A percentile compares a stretch with the other conserved stretches of the same genome.
These are phyloP conservation scores for Enteromius thamalakanensis DNA, from an alignment of 2,797 vertebrate species.

Conservation along the genomic window DNA sequence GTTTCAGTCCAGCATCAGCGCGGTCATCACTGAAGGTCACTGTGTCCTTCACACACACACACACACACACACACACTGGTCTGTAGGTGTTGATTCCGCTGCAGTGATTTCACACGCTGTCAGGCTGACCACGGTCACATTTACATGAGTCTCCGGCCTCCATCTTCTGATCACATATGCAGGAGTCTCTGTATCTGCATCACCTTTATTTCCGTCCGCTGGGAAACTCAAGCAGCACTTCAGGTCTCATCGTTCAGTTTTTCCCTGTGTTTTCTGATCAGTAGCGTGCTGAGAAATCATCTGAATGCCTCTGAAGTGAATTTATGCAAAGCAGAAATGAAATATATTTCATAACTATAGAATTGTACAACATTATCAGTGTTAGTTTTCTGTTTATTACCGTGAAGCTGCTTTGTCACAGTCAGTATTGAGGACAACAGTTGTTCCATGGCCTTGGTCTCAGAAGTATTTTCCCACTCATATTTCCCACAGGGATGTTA, in stretches of 20 bases:
- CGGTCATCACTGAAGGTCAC: not conserved
- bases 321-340: not conserved
- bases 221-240: not conserved
- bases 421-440: not conserved
- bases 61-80: not conserved
- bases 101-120: not conserved
- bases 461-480: not conserved
- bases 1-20: constrained; percentile 8
- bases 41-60: not conserved
- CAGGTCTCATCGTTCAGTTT: not conserved
- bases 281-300: not conserved
- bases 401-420: not conserved
- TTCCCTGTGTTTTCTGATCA: not conserved
- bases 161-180: not conserved
- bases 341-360: not conserved
- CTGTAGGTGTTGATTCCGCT: not conserved
- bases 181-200: not conserved
- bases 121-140: not conserved
- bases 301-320: not conserved
- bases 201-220: too few relatives aligned
- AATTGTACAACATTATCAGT: not conserved
- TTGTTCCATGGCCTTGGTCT: not conserved
- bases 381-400: not conserved
- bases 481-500: not conserved
- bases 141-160: constrained; percentile 16